Conservation (phyloP, 1,140 invertebrate species). For the Lordiphosa clarofinis region DNA sequence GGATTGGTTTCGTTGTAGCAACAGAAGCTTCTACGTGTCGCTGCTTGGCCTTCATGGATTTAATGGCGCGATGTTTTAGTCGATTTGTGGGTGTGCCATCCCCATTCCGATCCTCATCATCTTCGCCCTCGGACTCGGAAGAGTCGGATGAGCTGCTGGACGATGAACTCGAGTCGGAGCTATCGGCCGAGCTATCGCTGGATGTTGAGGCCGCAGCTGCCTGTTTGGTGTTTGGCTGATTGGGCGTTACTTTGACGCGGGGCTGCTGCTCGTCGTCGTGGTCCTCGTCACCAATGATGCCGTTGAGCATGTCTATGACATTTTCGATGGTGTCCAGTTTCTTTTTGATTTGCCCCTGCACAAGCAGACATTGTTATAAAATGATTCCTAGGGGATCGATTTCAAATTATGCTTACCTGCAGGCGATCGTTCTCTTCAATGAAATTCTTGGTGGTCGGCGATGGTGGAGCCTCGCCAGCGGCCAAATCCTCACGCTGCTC, state of each 20-base stretch:
- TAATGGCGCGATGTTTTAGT: conserved; percentile 77
- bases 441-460: conserved; percentile 85
- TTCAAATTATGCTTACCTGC: conserved; percentile 82
- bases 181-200: conserved; percentile 55
- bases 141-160: conserved; percentile 47
- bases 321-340: conserved; percentile 91
- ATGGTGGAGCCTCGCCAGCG: conserved; percentile 81
- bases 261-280: conserved; percentile 50
- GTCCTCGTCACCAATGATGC: conserved; percentile 83
- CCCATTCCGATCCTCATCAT: conserved; percentile 36
- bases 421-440: conserved; percentile 89
- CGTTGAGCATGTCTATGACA: conserved; percentile 90
- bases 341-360: conserved; percentile 88
- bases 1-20: conserved; percentile 15
- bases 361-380: background rate
- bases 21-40: conserved; percentile 47
- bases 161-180: conserved; percentile 47
- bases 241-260: conserved; percentile 4
- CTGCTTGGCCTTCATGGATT: conserved; percentile 79
- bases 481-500: conserved; percentile 87
- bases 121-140: conserved; percentile 39
- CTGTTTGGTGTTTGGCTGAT: conserved; percentile 10
- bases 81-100: conserved; percentile 68
- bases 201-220: conserved; percentile 27
- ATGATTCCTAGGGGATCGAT: background rate